Percentiles rank a stretch among this genome's conserved stretches.
Evolutionary conservation across 2,113 vertebrate species (phyloP).

Genomic region (Romanogobio albipinnatus): DNA sequence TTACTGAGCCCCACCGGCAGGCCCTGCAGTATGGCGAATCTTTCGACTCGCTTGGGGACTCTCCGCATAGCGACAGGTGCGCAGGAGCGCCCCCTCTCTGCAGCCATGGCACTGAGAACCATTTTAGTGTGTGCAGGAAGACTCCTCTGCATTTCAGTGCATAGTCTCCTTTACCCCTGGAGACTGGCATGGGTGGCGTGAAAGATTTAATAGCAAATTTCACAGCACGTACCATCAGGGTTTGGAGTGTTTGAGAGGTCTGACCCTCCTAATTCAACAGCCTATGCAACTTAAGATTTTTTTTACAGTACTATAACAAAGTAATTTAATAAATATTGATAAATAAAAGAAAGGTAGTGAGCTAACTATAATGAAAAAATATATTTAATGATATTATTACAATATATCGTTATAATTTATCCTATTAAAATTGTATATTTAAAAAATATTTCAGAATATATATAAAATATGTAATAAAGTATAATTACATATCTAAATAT

Average conservation of each 20-base stretch:
- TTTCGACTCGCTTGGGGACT: constrained; percentile 92
- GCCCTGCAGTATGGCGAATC: constrained; percentile 87
- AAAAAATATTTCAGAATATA: neutral
- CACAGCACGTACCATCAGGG: neutral
- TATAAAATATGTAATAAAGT: too few relatives aligned
- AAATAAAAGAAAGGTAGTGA: neutral
- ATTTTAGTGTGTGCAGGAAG: constrained; percentile 13
- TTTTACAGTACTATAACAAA: too few relatives aligned
- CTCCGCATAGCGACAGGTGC: constrained; percentile 97
- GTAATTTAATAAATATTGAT: neutral
- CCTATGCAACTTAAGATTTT: too few relatives aligned
- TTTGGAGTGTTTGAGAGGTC: neutral
- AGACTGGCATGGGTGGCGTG: constrained; percentile 32
- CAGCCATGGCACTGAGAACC: constrained; percentile 16
- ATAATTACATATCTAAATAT: too few relatives aligned
- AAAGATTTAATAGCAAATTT: constrained; percentile 64
- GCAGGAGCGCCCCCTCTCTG: constrained; percentile 41
- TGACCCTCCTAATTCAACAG: neutral
- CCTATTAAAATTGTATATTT: neutral
- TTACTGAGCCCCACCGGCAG: constrained; percentile 82
- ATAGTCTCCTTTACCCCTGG: neutral
- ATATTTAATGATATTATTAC: neutral
- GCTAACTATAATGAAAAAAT: neutral
- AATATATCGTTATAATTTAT: too few relatives aligned
- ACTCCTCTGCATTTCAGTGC: neutral